phyloP scores from a whole-genome alignment of 2,888 invertebrate species.

The Penaeus monodon region DNA sequence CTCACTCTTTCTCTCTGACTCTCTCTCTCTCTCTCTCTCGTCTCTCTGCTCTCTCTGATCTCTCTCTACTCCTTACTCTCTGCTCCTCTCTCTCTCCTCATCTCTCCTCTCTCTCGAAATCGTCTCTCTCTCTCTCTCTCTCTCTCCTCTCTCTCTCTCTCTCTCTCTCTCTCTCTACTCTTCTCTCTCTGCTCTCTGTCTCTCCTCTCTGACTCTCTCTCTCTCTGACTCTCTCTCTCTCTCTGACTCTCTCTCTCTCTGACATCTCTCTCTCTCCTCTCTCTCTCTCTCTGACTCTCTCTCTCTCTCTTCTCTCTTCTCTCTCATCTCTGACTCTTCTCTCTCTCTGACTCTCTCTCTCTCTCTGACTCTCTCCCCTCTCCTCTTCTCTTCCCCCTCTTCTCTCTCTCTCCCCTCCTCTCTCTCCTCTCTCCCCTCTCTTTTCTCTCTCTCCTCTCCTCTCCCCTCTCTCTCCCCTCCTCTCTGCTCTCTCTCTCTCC shows the following conservation, averaged over 20 bases:
- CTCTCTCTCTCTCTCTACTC: not conserved
- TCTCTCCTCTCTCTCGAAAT: not conserved
- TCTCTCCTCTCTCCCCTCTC: too few species aligned
- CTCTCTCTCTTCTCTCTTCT: not conserved
- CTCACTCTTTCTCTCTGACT: too few species aligned
- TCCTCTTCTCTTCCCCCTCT: too few species aligned
- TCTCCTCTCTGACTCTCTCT: not conserved
- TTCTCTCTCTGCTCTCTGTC: not conserved
- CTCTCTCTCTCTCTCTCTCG: too few species aligned
- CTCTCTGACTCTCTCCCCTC: not conserved
- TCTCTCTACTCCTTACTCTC: too few species aligned
- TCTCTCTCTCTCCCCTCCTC: too few species aligned
- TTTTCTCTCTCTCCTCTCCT: rapidly evolving
- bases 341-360: constrained; percentile 17
- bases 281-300: not conserved
- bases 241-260: constrained; percentile 2
- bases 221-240: not conserved
- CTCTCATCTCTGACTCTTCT: not conserved
- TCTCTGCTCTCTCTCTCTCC: too few species aligned
- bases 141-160: constrained; percentile 19
- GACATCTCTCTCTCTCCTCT: constrained; percentile 13
- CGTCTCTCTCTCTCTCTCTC: not conserved
- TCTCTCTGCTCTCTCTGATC: rapidly evolving
- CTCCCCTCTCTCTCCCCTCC: too few species aligned
- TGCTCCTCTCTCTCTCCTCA: too few species aligned